Evolutionary conservation across 2,797 vertebrate species (phyloP), one percentile per base, ranked within the genome.

Genomic region (Macroramphosus scolopax): DNA sequence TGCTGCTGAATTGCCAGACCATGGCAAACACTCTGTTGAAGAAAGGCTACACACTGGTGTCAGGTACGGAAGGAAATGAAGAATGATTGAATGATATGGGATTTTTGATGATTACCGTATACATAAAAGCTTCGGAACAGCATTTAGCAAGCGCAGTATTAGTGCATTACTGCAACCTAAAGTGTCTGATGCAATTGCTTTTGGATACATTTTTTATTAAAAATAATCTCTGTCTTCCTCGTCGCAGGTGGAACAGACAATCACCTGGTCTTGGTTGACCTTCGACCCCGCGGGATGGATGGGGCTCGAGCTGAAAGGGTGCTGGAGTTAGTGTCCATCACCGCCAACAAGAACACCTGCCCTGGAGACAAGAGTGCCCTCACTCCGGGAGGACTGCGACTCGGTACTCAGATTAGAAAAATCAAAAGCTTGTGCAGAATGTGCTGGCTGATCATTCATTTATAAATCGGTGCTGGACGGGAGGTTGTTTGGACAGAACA

Each of bases 341-440:
- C 92, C 0, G 87, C 91, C 69, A 94, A 93, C 72, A 95, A 94
- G 84, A 94, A 94, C 81, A 94, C 92, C 2, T 94, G 93, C 39
- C 92, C 92, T 0, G 92, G 92, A 18, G 93, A 95, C 86, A 89
- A 73, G 59, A 93, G 93, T 0, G 91, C 92, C 0, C 81, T 94
- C 30, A 91, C 91, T 0, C 93, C 93, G 0, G 93, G 92, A 36
- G 92, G 92, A 54, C 86, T 94, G 44, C 70, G 92, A 20, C 89
- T 95, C 1, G 91, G 93, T 93, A 84, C 9, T 45, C 1, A 5
- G 9, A 13, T 32, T 4, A 36, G 34, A 13, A 16, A 8, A 35
- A 17, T n/a, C n/a, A n/a, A n/a, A n/a, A n/a, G n/a, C n/a, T n/a
- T n/a, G 11, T 8, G 16, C 16, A 17, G 42, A 29, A 30, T 11